Conservation (phyloP, 2,113 vertebrate genomes). For the Procavia capensis region DNA sequence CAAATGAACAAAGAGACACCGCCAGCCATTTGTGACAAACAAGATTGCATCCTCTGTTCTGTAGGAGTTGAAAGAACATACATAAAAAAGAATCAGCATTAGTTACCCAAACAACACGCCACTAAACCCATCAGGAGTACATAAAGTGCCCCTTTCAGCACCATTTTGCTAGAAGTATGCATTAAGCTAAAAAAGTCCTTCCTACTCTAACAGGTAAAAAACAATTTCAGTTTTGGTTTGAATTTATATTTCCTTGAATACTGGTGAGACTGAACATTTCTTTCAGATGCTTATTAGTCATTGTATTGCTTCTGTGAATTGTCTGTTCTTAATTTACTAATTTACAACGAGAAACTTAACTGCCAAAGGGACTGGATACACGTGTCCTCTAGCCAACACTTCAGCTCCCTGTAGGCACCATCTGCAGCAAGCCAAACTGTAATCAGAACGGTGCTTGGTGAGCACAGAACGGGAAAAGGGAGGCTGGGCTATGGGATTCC, state of each 20-base stretch:
- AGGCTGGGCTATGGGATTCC: neutral
- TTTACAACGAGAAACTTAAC: conserved; percentile 59
- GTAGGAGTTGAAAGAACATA: neutral
- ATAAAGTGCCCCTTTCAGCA: too few relatives aligned
- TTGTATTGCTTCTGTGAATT: conserved; percentile 60
- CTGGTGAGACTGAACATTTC: conserved; percentile 40
- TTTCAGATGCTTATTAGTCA: conserved; percentile 62
- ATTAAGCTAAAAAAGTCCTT: neutral
- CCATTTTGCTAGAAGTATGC: neutral
- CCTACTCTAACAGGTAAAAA: conserved; percentile 17
- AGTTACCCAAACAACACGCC: neutral
- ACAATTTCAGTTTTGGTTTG: conserved; percentile 60
- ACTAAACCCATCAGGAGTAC: neutral
- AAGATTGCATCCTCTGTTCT: neutral
- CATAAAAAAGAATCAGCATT: neutral
- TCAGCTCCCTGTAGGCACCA: conserved; percentile 55
- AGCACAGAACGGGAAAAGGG: neutral
- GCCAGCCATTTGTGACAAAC: neutral
- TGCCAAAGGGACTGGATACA: conserved; percentile 69
- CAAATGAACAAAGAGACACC: neutral
- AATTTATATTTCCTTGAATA: conserved; percentile 62
- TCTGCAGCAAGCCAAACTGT: conserved; percentile 18
- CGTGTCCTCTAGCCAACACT: conserved; percentile 47
- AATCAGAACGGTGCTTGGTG: neutral
- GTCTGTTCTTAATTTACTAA: conserved; percentile 80